phyloP scores from a whole-genome alignment of 2,113 vertebrate genomes.

The Phocoena sinus region DNA sequence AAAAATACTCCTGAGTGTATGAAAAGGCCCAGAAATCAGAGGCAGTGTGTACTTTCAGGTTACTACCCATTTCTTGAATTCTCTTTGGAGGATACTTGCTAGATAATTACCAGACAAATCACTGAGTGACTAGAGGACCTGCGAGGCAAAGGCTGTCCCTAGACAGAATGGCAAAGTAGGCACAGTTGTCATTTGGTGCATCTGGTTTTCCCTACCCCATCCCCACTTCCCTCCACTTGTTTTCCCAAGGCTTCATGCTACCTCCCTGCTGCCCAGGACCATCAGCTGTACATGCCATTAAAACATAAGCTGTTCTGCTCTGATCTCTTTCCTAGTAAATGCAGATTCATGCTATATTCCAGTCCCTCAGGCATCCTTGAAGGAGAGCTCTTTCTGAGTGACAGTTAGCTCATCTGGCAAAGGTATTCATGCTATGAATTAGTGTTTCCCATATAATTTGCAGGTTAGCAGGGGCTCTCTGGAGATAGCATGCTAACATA shows the following conservation, averaged over 20 bases:
- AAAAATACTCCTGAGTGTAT: slow-evolving; percentile 58
- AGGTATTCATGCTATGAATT: not conserved
- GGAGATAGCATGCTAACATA: not conserved
- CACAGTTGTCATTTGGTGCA: not conserved
- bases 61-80: slow-evolving; percentile 61
- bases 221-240: not conserved
- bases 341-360: not conserved
- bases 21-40: slow-evolving; percentile 61
- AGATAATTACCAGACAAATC: slow-evolving; percentile 70
- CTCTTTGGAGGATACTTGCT: slow-evolving; percentile 66
- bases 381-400: not conserved
- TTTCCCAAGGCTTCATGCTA: not conserved
- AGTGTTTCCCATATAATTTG: not conserved
- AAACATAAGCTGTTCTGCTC: not conserved
- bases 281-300: not conserved
- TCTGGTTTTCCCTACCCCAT: not conserved
- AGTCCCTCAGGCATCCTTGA: not conserved
- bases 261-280: not conserved
- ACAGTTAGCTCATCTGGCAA: not conserved
- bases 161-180: not conserved
- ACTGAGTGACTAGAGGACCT: slow-evolving; percentile 35
- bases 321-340: not conserved
- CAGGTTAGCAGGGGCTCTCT: slow-evolving; percentile 11
- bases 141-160: slow-evolving; percentile 16
- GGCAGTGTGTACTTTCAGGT: slow-evolving; percentile 45